A percentile compares a stretch with the other conserved stretches of the same genome.
Evolutionary conservation across 2,113 vertebrate species (phyloP).

Genomic region (Amphiprion ocellaris): DNA sequence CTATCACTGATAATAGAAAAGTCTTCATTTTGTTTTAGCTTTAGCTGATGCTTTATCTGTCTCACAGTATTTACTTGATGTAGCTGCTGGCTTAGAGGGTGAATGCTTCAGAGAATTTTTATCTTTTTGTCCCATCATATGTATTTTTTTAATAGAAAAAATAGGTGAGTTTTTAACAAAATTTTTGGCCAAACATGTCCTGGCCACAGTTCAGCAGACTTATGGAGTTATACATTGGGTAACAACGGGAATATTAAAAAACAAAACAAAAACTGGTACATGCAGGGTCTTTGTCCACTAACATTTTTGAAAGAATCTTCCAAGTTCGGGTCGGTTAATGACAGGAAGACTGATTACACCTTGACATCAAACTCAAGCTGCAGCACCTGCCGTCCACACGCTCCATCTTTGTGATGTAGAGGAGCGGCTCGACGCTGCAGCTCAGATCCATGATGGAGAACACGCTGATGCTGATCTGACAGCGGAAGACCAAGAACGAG

Average conservation of each 20-base stretch:
- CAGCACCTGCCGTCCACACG: conserved; percentile 39
- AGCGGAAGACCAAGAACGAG: conserved; percentile 58
- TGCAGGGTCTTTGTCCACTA: not conserved
- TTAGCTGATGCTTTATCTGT: not conserved
- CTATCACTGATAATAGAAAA: not conserved
- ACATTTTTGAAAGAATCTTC: not conserved
- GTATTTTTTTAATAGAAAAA: too few relatives aligned
- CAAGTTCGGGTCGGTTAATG: not conserved
- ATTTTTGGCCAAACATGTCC: too few relatives aligned
- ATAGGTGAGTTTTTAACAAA: too few relatives aligned
- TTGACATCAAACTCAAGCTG: conserved; percentile 5
- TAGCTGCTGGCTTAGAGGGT: too few relatives aligned
- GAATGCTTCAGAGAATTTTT: too few relatives aligned
- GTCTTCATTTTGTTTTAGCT: not conserved
- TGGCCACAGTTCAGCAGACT: too few relatives aligned
- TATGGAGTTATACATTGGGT: too few relatives aligned
- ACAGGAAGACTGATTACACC: conserved; percentile 24
- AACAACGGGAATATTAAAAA: too few relatives aligned
- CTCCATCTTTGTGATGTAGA: conserved; percentile 83
- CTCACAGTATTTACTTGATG: too few relatives aligned
- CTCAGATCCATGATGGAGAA: conserved; percentile 85
- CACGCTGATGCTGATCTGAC: conserved; percentile 75
- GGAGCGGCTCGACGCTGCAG: conserved; percentile 83
- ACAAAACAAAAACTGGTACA: not conserved
- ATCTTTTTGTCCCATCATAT: too few relatives aligned